Evolutionary conservation across 2,888 invertebrate genomes (phyloP).

Genomic region (Trichopoda pennipes): DNA sequence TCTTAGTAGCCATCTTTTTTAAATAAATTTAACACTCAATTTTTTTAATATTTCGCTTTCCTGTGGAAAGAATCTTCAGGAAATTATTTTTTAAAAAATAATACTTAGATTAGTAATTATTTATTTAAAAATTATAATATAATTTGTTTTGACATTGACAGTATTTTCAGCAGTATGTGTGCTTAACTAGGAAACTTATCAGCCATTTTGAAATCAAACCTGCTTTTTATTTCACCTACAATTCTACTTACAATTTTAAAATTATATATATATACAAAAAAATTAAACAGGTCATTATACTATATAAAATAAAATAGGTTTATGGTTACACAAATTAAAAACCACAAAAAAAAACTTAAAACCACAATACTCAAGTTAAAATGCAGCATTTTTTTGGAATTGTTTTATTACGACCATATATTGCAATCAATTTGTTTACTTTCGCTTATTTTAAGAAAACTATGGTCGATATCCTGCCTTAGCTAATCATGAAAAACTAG

Average conservation of each 20-base stretch:
- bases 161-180: too few relatives aligned
- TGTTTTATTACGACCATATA: background rate
- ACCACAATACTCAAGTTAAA: slow-evolving; percentile 1
- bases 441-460: slow-evolving; percentile 7
- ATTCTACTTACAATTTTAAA: slow-evolving; percentile 53
- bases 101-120: too few relatives aligned
- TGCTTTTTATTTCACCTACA: slow-evolving; percentile 64
- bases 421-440: background rate
- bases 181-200: too few relatives aligned
- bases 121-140: too few relatives aligned
- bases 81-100: too few relatives aligned
- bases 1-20: too few relatives aligned
- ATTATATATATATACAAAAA: background rate
- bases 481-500: slow-evolving; percentile 63
- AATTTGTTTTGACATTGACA: too few relatives aligned
- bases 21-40: too few relatives aligned
- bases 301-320: slow-evolving; percentile 31
- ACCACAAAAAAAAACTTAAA: background rate
- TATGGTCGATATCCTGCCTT: slow-evolving; percentile 58
- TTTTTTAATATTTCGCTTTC: too few relatives aligned
- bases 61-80: too few relatives aligned
- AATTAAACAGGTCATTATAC: slow-evolving; percentile 56
- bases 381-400: background rate
- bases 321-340: background rate
- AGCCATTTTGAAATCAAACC: background rate